These are phyloP conservation scores for Crossaster papposus DNA, from an alignment of 53 echinoderm and acorn worm genomes.

Conservation along the genomic window DNA sequence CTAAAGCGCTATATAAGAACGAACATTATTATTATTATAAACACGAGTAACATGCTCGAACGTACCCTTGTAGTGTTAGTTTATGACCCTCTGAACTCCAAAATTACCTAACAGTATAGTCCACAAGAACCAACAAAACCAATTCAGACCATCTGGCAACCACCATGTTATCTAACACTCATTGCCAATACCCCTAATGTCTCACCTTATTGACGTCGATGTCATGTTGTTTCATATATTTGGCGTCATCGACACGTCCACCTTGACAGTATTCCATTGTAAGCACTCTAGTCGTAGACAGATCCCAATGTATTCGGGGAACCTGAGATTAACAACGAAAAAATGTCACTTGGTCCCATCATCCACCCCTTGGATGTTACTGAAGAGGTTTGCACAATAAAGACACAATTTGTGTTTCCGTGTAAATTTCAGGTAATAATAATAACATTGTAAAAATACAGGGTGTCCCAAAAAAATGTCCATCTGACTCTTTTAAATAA, in stretches of 20 bases:
- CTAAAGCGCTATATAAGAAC: too few species aligned
- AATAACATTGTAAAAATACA: too few species aligned
- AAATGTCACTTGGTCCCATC: not conserved
- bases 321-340: slow-evolving; percentile 64
- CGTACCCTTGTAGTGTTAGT: too few species aligned
- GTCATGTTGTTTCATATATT: slow-evolving; percentile 85
- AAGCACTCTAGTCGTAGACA: slow-evolving; percentile 82
- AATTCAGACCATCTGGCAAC: not conserved
- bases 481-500: too few species aligned
- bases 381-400: too few species aligned
- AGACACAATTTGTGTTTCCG: too few species aligned
- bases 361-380: not conserved
- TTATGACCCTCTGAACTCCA: too few species aligned
- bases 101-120: too few species aligned
- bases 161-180: not conserved
- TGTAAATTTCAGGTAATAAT: too few species aligned
- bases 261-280: slow-evolving; percentile 95
- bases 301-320: slow-evolving; percentile 85
- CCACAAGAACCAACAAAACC: not conserved
- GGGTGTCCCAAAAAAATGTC: too few species aligned
- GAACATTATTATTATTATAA: too few species aligned
- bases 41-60: too few species aligned
- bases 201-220: slow-evolving; percentile 89
- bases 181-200: not conserved
- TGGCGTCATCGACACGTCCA: slow-evolving; percentile 83